Base-by-base conservation (phyloP, 2,113 vertebrate genomes). In the Gambusia affinis region DNA sequence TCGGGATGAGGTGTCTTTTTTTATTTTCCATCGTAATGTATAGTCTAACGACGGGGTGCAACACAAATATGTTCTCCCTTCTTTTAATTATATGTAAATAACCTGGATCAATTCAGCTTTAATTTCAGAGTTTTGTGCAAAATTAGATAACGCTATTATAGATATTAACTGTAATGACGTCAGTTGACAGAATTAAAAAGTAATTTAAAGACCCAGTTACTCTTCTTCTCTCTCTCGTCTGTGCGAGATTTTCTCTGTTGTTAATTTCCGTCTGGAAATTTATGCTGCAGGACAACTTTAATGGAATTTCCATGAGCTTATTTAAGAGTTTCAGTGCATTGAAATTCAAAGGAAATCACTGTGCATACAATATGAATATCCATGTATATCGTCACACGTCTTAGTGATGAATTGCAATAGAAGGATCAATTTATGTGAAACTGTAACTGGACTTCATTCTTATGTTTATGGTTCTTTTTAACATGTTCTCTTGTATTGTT, bases 1-100 rank as follows among this genome's bases (percentile, higher is more conserved):
- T 76, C 60, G 24, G 76, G 37, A 76, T 33, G 81, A 73, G 11
- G n/a, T 77, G 64, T 51, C 64, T 60, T 27, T 67, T 37, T 15
- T 29, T 66, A 15, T 44, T 72, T 33, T 47, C 15, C 64, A 64
- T 63, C 37, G 42, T 12, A 64, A 72, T n/a, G 35, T 30, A 7
- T 44, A 33, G 15, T 27, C 1, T 31, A 51, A 60, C 24, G 1
- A n/a, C 3, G 22, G 22, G 33, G 28, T 30, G 14, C 3, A 64
- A n/a, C 28, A 57, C 22, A 0, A 51, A 76, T 65, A 54, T 12
- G 72, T 54, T 64, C 10, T 64, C 19, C 24, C 51, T 54, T 54
- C 15, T 22, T 24, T 19, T 22, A 54, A 22, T 8, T 22, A 54
- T 54, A 8, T 22, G 22, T 54, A 54, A 54, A 54, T 54, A 22